These are phyloP conservation scores for Ranitomeya variabilis DNA, from an alignment of 2,113 vertebrate genomes.

Conservation along the genomic window DNA sequence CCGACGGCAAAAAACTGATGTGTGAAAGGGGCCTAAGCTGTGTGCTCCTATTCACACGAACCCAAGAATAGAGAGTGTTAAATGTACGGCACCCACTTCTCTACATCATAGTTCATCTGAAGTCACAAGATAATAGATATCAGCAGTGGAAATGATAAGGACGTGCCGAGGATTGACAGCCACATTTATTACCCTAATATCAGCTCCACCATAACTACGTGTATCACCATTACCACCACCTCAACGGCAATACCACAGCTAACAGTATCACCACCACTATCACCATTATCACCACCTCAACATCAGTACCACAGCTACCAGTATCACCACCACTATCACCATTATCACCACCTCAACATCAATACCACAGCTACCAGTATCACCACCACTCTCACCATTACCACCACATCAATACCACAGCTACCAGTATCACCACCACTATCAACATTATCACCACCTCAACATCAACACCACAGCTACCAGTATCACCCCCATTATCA, in stretches of 20 bases:
- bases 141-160: too few species aligned
- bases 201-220: background rate
- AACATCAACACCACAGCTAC: background rate
- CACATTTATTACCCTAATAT: background rate
- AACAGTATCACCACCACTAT: background rate
- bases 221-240: background rate
- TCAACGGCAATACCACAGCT: background rate
- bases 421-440: background rate
- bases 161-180: too few species aligned
- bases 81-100: too few species aligned
- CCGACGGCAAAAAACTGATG: too few species aligned
- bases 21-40: too few species aligned
- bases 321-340: background rate
- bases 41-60: too few species aligned
- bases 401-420: background rate
- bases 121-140: too few species aligned
- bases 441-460: background rate
- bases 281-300: background rate
- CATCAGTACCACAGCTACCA: background rate
- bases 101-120: too few species aligned
- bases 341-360: background rate
- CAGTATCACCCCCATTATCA: background rate
- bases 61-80: too few species aligned
- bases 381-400: background rate
- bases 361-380: background rate